Evolutionary conservation across 2,888 invertebrate species (phyloP), one percentile per base, ranked within the genome.

Genomic region (Leucoma salicis): DNA sequence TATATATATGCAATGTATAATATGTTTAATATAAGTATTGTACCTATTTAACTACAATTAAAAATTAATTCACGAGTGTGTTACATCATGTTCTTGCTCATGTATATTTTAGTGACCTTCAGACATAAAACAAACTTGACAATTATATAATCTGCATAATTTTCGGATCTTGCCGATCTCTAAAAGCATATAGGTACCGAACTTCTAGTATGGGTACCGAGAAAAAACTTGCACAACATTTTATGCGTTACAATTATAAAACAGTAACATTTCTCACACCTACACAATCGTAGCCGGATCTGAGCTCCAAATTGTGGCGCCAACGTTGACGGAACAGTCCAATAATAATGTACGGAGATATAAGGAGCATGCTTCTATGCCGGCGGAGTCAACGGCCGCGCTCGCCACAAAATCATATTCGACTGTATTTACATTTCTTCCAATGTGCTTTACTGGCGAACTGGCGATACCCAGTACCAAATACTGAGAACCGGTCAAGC

Each of bases 351-450:
- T 64, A 55, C 59, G 63, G 65, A 69, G 66, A 71, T 65, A 60
- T 52, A 60, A 55, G 51, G 54, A 45, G 42, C 39, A 47, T 42
- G 14, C 36, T 31, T 39, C 36, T 49, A 63, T 49, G 54, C 52
- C 49, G 55, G 53, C 18, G 42, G 41, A 74, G 82, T 82, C 82
- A 80, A 78, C 53, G 81, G 44, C 83, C 82, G 73, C 69, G 49
- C 55, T 61, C 58, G 59, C 69, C 61, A 63, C 65, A 74, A 79
- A 78, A 76, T 76, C 71, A 73, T 76, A 80, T 76, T 78, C 70
- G 69, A 66, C 63, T 70, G 66, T 70, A 78, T 82, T 78, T 75
- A 71, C 78, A 77, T 81, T 76, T 74, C 70, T 70, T 67, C 60
- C 64, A 70, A 58, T 43, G 65, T 67, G 61, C 68, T 71, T 72